A percentile compares a stretch with the other conserved stretches of the same genome.
phyloP scores from a whole-genome alignment of 2,797 vertebrate species.

The Triplophysa yarkandensis region DNA sequence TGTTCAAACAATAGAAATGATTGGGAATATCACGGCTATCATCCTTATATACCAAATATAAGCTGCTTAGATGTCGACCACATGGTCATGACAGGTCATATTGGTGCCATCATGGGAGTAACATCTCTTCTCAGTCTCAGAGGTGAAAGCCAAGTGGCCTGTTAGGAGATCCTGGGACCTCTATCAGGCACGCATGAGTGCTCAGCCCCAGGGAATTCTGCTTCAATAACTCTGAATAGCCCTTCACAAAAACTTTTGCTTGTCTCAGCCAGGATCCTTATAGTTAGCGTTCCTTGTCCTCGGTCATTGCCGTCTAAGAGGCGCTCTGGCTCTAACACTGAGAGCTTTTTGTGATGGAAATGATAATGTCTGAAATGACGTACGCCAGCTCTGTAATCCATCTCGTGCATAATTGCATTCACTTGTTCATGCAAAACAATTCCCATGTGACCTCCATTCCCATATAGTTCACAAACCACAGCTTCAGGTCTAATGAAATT shows the following conservation, averaged over 20 bases:
- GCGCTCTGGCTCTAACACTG: constrained; percentile 17
- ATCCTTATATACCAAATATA: neutral
- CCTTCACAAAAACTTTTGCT: constrained; percentile 34
- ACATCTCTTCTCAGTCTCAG: neutral
- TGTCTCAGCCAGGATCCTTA: constrained; percentile 32
- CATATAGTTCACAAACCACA: neutral
- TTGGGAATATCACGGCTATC: too few species aligned
- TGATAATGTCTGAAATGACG: neutral
- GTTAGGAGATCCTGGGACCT: constrained; percentile 34
- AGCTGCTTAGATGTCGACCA: neutral
- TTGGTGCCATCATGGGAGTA: constrained; percentile 1
- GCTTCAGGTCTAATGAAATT: neutral
- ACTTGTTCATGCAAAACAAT: constrained; percentile 13
- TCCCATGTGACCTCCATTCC: constrained; percentile 20
- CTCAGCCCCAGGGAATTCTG: constrained; percentile 46
- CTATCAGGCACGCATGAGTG: constrained; percentile 36
- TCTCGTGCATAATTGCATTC: constrained; percentile 13
- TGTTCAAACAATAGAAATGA: too few species aligned
- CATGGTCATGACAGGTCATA: constrained; percentile 3
- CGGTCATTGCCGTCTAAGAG: constrained; percentile 38
- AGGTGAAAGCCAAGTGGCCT: constrained; percentile 20
- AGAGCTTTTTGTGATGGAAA: constrained; percentile 26
- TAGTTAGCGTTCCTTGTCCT: constrained; percentile 21
- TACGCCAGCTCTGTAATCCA: constrained; percentile 18
- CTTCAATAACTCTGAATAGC: constrained; percentile 47